These are phyloP conservation scores for Nasonia longicornis DNA, from an alignment of 1,140 invertebrate genomes.

Conservation along the genomic window DNA sequence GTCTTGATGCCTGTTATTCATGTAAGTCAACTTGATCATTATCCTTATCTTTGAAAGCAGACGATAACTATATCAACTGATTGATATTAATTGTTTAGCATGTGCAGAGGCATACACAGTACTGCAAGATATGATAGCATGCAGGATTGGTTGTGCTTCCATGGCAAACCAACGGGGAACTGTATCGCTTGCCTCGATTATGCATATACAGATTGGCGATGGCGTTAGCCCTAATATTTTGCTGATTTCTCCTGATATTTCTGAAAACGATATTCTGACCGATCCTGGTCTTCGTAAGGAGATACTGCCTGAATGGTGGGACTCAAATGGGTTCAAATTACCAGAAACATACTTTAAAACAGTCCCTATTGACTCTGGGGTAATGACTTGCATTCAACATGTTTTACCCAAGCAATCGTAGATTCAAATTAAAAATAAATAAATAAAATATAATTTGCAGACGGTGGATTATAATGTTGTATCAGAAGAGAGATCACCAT, in stretches of 20 bases:
- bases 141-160: slow-evolving; percentile 62
- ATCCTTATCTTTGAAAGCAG: slow-evolving; percentile 12
- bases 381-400: slow-evolving; percentile 49
- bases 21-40: slow-evolving; percentile 53
- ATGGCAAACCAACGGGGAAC: slow-evolving; percentile 62
- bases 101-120: slow-evolving; percentile 64
- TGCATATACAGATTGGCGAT: slow-evolving; percentile 57
- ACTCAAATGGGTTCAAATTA: slow-evolving; percentile 63
- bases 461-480: slow-evolving; percentile 56
- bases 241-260: slow-evolving; percentile 61
- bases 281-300: slow-evolving; percentile 65
- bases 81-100: slow-evolving; percentile 51
- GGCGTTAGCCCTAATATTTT: slow-evolving; percentile 57
- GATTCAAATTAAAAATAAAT: slow-evolving; percentile 2
- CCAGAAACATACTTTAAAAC: slow-evolving; percentile 67
- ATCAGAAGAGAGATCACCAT: slow-evolving; percentile 54
- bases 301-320: slow-evolving; percentile 64
- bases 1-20: slow-evolving; percentile 60
- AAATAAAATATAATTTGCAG: slow-evolving; percentile 21
- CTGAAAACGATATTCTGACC: slow-evolving; percentile 63
- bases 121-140: slow-evolving; percentile 59
- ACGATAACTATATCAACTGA: not conserved
- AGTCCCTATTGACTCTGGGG: slow-evolving; percentile 62
- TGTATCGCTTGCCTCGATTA: slow-evolving; percentile 44
- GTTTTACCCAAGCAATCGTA: not conserved